Base-by-base conservation (phyloP, 2,113 vertebrate species). In the Catharus bicknelli region DNA sequence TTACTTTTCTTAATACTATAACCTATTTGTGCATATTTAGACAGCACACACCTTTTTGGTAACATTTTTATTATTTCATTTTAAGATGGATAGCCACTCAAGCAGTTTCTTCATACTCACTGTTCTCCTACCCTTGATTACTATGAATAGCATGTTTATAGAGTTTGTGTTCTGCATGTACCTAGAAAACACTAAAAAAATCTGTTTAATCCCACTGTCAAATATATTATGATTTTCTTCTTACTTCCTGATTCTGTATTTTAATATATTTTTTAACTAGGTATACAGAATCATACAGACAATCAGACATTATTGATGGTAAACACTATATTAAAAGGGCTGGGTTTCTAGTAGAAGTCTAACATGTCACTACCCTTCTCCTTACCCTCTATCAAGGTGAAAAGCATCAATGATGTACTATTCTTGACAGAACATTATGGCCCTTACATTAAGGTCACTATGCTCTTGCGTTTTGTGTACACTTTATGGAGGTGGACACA, bases 381-480 rank as follows among this genome's bases (percentile, higher is more conserved):
- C 45, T 69, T 36, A 73, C 21, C 20, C 64, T 55, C 30, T 38
- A 82, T 89, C 12, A 26, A 83, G 62, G 53, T 68, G 55, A 77
- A 94, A 95, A 95, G 83, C 68, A 58, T 87, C 36, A 70, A 20
- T 43, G 26, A 78, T 67, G 88, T 61, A 87, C 94, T 93, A 67
- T 62, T 87, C 79, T 76, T 83, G 87, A 95, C 92, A 89, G 85
- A 90, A 88, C 83, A 94, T 67, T 45, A 54, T 50, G 66, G 32
- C 50, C 78, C 51, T 76, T 70, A 78, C 25, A 93, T 72, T 67
- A 54, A 88, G 97, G 97, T 97, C 96, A 95, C 75, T 67, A 45
- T 90, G 96, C 86, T 96, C 94, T 74, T 48, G 51, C 0, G 5
- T 93, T 87, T 90, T 81, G 45, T 93, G 53, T 34, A 69, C 75